These are phyloP conservation scores for Danio tinwini DNA, from an alignment of 2,797 vertebrate genomes.

Conservation along the genomic window DNA sequence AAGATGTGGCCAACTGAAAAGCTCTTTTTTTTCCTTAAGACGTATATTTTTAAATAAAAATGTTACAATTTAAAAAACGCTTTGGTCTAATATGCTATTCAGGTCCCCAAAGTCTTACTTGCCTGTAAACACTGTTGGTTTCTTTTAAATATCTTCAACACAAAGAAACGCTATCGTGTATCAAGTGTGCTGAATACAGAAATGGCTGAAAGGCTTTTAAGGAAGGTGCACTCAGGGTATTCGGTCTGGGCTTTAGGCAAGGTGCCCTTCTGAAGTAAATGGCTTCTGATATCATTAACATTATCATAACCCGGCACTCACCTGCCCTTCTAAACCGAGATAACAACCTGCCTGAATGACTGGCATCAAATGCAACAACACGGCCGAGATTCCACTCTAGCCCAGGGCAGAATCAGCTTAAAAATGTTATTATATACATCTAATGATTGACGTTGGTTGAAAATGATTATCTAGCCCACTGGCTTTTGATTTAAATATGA, in stretches of 20 bases:
- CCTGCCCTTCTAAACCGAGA: constrained; percentile 51
- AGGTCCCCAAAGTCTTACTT: neutral
- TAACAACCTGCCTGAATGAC: constrained; percentile 54
- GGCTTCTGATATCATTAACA: constrained; percentile 53
- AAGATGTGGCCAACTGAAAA: constrained; percentile 81
- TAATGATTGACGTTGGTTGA: constrained; percentile 54
- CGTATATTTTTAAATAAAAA: constrained; percentile 87
- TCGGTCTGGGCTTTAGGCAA: constrained; percentile 34
- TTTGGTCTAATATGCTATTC: constrained; percentile 50
- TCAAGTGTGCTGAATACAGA: constrained; percentile 23
- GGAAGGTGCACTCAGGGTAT: constrained; percentile 27
- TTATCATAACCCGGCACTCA: constrained; percentile 48
- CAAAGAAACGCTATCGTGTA: constrained; percentile 18
- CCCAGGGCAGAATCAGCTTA: constrained; percentile 39
- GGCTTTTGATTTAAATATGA: constrained; percentile 54
- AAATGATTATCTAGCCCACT: constrained; percentile 61
- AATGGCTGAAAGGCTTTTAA: constrained; percentile 37
- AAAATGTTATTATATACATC: constrained; percentile 47
- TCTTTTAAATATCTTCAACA: constrained; percentile 5
- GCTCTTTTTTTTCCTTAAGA: constrained; percentile 74
- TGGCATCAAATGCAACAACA: constrained; percentile 56
- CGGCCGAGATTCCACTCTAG: constrained; percentile 24
- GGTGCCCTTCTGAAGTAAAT: constrained; percentile 52
- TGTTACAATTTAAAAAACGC: constrained; percentile 73
- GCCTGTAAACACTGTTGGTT: neutral